phyloP scores from a whole-genome alignment of 2,797 vertebrate species.

The Sparidentex hasta region DNA sequence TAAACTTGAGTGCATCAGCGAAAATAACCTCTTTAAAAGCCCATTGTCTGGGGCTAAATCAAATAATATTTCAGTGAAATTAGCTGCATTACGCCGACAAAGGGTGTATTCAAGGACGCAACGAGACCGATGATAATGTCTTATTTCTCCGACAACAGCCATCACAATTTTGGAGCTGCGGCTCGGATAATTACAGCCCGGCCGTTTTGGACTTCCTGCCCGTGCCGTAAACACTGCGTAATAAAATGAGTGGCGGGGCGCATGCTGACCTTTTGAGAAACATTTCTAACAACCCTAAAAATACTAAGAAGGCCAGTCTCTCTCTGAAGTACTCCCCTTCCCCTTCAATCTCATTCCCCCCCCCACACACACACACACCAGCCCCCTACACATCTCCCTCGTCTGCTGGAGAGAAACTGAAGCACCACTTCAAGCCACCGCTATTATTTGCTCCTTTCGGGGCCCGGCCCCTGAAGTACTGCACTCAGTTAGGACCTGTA shows the following conservation, averaged over 20 bases:
- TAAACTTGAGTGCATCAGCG: conserved; percentile 40
- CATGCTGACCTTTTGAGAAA: conserved; percentile 70
- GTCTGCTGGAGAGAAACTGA: conserved; percentile 77
- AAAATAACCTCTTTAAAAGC: conserved; percentile 58
- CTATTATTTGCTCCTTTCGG: conserved; percentile 80
- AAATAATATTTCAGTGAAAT: conserved; percentile 51
- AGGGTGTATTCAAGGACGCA: conserved; percentile 43
- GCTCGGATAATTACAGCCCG: conserved; percentile 55
- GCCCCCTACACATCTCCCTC: conserved; percentile 70
- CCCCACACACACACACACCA: too few species aligned
- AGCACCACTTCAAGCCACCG: conserved; percentile 77
- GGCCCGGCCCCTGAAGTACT: conserved; percentile 82
- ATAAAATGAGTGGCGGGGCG: conserved; percentile 52
- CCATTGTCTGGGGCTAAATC: conserved; percentile 37
- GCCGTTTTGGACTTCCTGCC: conserved; percentile 26
- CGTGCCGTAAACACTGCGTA: conserved; percentile 34
- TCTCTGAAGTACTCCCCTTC: conserved; percentile 59
- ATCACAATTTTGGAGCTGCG: conserved; percentile 37
- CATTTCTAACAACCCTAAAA: conserved; percentile 72
- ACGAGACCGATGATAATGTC: conserved; percentile 29
- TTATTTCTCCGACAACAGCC: conserved; percentile 52
- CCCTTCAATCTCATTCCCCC: conserved; percentile 64
- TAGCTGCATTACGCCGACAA: conserved; percentile 61
- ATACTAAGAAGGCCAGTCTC: conserved; percentile 67
- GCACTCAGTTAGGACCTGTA: conserved; percentile 88